Conservation (phyloP, 2,888 invertebrate species). For the Drosophila cognata region DNA sequence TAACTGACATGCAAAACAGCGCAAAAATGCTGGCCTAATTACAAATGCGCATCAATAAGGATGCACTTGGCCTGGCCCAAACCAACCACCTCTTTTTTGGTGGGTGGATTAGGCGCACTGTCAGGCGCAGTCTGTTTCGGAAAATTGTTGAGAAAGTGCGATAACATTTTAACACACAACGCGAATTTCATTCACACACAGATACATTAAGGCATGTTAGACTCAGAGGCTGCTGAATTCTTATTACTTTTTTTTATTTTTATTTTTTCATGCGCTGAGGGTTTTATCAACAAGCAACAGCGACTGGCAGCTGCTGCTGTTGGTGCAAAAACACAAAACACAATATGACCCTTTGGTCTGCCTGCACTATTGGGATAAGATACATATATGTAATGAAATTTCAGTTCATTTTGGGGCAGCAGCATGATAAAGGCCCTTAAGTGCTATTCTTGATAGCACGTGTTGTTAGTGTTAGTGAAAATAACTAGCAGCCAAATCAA, state of each 20-base stretch:
- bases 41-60: conserved; percentile 45
- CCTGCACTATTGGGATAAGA: conserved; percentile 63
- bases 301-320: conserved; percentile 26
- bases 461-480: conserved; percentile 31
- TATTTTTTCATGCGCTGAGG: conserved; percentile 20
- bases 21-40: conserved; percentile 71
- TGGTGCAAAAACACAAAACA: conserved; percentile 17
- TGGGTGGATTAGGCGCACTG: neutral
- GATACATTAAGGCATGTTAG: conserved; percentile 18
- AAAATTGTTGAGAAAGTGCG: conserved; percentile 69
- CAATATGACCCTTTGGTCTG: conserved; percentile 69
- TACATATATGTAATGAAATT: conserved; percentile 71
- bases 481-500: conserved; percentile 27
- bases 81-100: conserved; percentile 11
- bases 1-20: conserved; percentile 31
- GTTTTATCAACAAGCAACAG: conserved; percentile 32
- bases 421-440: conserved; percentile 74
- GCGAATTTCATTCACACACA: conserved; percentile 60
- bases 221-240: conserved; percentile 31
- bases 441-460: conserved; percentile 60
- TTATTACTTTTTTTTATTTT: neutral
- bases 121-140: conserved; percentile 42
- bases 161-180: conserved; percentile 78
- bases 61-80: conserved; percentile 33
- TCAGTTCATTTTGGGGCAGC: conserved; percentile 48